These are phyloP conservation scores for Etheostoma spectabile DNA, from an alignment of 2,113 vertebrate species.

Conservation along the genomic window DNA sequence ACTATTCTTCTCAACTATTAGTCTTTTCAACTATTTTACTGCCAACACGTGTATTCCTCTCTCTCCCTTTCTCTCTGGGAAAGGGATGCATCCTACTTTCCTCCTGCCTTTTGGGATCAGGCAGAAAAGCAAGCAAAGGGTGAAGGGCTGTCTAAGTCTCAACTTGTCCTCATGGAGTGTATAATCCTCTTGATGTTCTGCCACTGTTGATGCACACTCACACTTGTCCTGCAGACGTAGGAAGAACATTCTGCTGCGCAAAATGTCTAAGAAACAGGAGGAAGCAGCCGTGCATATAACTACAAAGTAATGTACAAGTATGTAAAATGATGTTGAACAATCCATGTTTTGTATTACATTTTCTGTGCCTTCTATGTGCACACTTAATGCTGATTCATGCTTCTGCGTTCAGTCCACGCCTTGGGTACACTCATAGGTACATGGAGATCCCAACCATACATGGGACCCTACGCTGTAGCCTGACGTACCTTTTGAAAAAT, in stretches of 20 bases:
- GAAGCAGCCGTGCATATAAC: background rate
- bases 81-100: slow-evolving; percentile 46
- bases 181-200: slow-evolving; percentile 76
- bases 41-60: background rate
- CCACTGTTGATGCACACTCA: slow-evolving; percentile 50
- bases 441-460: too few relatives aligned
- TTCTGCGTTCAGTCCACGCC: too few relatives aligned
- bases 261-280: slow-evolving; percentile 13
- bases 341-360: background rate
- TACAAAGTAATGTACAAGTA: background rate
- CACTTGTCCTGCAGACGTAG: slow-evolving; percentile 18
- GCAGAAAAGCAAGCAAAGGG: slow-evolving; percentile 49
- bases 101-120: slow-evolving; percentile 54
- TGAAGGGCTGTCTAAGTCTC: slow-evolving; percentile 49
- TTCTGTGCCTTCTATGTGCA: background rate
- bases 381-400: background rate
- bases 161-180: slow-evolving; percentile 50
- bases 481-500: too few relatives aligned
- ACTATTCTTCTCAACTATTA: too few relatives aligned
- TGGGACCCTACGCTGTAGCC: too few relatives aligned
- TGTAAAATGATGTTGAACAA: background rate
- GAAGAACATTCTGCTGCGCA: slow-evolving; percentile 16
- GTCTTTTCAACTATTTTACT: slow-evolving; percentile 1
- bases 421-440: too few relatives aligned
- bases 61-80: slow-evolving; percentile 23